Conservation (phyloP, 1,140 invertebrate species). For the Hycleus cichorii region DNA sequence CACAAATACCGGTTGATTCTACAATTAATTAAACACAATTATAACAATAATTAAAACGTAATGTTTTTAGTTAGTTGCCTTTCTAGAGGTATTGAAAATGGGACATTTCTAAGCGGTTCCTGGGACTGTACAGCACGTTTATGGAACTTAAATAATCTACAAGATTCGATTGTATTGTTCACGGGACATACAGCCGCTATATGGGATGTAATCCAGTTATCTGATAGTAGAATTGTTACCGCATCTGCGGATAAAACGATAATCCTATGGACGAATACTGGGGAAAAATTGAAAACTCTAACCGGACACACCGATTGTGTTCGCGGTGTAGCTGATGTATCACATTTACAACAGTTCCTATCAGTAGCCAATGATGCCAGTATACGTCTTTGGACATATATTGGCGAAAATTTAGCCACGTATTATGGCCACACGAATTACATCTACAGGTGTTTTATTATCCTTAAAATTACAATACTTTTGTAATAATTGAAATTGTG, state of each 20-base stretch:
- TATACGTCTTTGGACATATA: constrained; percentile 71
- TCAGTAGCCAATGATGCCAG: constrained; percentile 89
- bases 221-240: constrained; percentile 61
- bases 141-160: constrained; percentile 57
- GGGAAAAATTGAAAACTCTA: constrained; percentile 45
- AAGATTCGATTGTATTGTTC: constrained; percentile 47
- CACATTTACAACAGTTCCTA: constrained; percentile 55
- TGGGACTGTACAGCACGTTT: constrained; percentile 85
- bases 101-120: constrained; percentile 68
- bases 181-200: constrained; percentile 80
- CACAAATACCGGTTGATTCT: constrained; percentile 56
- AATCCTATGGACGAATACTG: constrained; percentile 67
- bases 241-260: constrained; percentile 89
- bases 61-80: constrained; percentile 56
- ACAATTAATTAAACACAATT: background rate
- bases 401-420: constrained; percentile 70
- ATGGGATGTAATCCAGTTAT: constrained; percentile 71
- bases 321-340: constrained; percentile 63
- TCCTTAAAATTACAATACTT: no score
- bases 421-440: constrained; percentile 76
- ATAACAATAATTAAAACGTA: constrained; percentile 1
- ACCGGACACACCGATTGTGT: constrained; percentile 85
- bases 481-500: no score
- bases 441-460: constrained; percentile 48
- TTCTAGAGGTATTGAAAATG: constrained; percentile 46